A percentile compares a stretch with the other conserved stretches of the same genome.
phyloP scores from a whole-genome alignment of 1,140 invertebrate species.

The Gonatopus flavifemur region DNA sequence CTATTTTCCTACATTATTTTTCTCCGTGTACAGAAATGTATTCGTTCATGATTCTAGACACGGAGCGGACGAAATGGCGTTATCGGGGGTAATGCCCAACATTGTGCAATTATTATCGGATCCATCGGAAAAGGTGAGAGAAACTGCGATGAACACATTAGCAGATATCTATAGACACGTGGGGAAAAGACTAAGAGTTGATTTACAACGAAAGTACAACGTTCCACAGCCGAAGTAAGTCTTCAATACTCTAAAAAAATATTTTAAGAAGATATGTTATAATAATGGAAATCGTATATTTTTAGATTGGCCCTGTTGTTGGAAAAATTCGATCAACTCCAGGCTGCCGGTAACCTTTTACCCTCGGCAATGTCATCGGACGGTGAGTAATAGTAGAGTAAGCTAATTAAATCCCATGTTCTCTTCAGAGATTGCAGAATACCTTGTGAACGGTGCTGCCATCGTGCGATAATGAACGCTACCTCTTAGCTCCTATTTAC shows the following conservation, averaged over 20 bases:
- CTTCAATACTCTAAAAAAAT: no score
- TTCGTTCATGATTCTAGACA: slow-evolving; percentile 63
- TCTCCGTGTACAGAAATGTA: no score
- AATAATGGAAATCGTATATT: background rate
- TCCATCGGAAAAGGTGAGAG: slow-evolving; percentile 83
- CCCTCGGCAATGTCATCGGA: slow-evolving; percentile 67
- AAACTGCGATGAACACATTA: slow-evolving; percentile 81
- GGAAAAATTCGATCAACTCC: slow-evolving; percentile 85
- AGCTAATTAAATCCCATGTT: slow-evolving; percentile 15
- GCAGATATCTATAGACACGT: slow-evolving; percentile 93
- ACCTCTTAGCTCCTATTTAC: slow-evolving; percentile 20
- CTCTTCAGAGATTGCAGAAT: slow-evolving; percentile 31
- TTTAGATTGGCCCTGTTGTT: slow-evolving; percentile 68
- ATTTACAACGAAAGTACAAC: slow-evolving; percentile 79
- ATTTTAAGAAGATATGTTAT: no score
- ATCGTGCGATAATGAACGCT: slow-evolving; percentile 24
- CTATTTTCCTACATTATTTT: no score
- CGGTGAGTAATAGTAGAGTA: slow-evolving; percentile 50
- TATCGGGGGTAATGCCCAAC: slow-evolving; percentile 79
- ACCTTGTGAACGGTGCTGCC: slow-evolving; percentile 49
- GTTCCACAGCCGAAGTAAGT: slow-evolving; percentile 78
- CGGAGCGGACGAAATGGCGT: slow-evolving; percentile 76
- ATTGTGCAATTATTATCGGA: slow-evolving; percentile 86
- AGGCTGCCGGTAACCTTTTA: slow-evolving; percentile 75
- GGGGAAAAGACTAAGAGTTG: slow-evolving; percentile 82